Evolutionary conservation across 2,113 vertebrate genomes (phyloP), one percentile per base, ranked within the genome.

Genomic region (Saguinus midas): DNA sequence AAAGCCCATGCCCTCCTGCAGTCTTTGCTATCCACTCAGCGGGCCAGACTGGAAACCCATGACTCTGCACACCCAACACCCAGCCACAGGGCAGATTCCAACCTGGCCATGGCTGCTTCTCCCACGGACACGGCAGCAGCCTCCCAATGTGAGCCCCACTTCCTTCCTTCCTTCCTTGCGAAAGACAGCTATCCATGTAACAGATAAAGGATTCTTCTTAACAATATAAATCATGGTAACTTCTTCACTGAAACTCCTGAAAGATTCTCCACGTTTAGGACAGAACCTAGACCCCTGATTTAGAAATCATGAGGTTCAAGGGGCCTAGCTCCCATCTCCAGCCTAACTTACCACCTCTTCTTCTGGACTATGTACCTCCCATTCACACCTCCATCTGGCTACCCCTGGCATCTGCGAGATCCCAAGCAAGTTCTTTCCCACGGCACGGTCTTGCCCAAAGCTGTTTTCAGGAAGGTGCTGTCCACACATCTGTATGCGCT

Each of bases 81-180:
- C 0, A 58, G 70, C 7, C 9, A 29, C 82, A 1, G 9, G 50
- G 50, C 11, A n/a, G 73, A 3, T 1, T 2, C n/a, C 55, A 25
- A 8, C 37, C 17, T 0, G 18, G 1, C 50, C 81, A n/a, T 0
- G 0, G 0, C 66, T 7, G 1, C 1, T 0, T 32, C 58, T 64
- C 35, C 83, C 5, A 18, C 3, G 87, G 76, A 29, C 25, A 1
- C 4, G 8, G 7, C 18, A 6, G 17, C 25, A 27, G 27, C 50
- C 35, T 50, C 45, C 3, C 7, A 9, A 6, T 5, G 8, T 6
- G 0, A 27, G 2, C 35, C 61, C 35, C 5, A 5, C 57, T 70
- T 21, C 61, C 35, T 55, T 21, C 61, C 35, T 55, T 21, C 61
- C 27, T 64, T 48, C 43, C 72, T 35, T 1, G 37, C 21, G 6